These are phyloP conservation scores for Mormyrops boulengeri DNA, from an alignment of 2,797 vertebrate species.

Conservation along the genomic window DNA sequence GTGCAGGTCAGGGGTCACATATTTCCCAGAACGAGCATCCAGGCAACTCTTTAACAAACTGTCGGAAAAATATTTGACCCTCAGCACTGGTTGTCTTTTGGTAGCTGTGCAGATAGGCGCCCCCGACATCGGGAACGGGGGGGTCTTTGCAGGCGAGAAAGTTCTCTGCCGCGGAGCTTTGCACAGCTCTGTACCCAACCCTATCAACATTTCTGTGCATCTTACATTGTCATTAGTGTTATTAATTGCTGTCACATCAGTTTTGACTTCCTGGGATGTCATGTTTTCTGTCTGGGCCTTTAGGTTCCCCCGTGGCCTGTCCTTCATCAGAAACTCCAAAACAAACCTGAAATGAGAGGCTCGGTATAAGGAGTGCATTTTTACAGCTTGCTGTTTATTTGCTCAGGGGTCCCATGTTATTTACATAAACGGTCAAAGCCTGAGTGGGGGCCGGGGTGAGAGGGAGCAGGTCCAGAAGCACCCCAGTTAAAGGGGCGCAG, in stretches of 20 bases:
- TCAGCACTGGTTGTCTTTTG: slow-evolving; percentile 28
- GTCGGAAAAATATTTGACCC: slow-evolving; percentile 25
- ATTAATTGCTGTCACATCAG: background rate
- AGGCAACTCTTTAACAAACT: slow-evolving; percentile 46
- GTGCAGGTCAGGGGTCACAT: slow-evolving; percentile 37
- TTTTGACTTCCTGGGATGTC: background rate
- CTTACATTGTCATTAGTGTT: background rate
- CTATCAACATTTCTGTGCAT: background rate
- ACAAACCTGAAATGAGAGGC: background rate
- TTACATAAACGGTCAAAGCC: background rate
- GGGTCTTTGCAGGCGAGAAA: background rate
- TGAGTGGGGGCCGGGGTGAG: background rate
- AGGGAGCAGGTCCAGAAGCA: background rate
- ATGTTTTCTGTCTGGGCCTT: background rate
- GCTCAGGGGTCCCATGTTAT: background rate
- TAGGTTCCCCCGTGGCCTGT: background rate
- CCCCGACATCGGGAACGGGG: background rate
- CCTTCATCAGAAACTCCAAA: background rate
- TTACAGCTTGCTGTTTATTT: background rate
- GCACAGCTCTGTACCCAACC: background rate
- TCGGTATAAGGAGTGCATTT: background rate
- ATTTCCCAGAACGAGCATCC: slow-evolving; percentile 47
- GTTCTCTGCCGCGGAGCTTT: background rate
- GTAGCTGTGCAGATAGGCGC: background rate
- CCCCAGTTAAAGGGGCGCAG: background rate